Conservation (phyloP, 2,888 invertebrate genomes). For the Toxonevra muliebris region DNA sequence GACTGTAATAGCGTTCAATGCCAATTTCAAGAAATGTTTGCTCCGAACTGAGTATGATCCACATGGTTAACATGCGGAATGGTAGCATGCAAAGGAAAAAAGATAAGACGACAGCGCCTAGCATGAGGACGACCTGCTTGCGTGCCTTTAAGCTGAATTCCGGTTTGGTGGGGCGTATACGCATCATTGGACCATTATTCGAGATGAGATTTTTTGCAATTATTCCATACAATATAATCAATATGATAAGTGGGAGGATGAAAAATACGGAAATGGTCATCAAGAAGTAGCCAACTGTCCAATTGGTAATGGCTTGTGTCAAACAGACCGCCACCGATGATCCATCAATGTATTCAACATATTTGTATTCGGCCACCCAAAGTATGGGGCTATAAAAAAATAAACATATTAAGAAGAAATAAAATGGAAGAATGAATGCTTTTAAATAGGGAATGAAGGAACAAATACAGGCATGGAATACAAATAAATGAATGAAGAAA, state of each 20-base stretch:
- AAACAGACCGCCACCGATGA: slow-evolving; percentile 78
- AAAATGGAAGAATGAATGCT: neutral
- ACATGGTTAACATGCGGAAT: slow-evolving; percentile 82
- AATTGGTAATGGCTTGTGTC: slow-evolving; percentile 78
- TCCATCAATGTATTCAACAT: slow-evolving; percentile 76
- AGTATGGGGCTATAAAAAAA: slow-evolving; percentile 80
- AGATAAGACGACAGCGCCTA: slow-evolving; percentile 85
- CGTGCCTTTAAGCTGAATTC: slow-evolving; percentile 78
- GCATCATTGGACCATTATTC: slow-evolving; percentile 70
- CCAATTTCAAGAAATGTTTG: slow-evolving; percentile 76
- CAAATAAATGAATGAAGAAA: no score
- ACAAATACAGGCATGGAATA: no score
- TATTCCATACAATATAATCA: slow-evolving; percentile 82
- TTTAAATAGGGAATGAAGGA: no score
- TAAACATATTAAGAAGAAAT: neutral
- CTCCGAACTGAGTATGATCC: slow-evolving; percentile 81
- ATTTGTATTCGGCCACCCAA: slow-evolving; percentile 78
- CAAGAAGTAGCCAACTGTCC: slow-evolving; percentile 83
- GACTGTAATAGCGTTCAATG: slow-evolving; percentile 80
- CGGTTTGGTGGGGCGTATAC: slow-evolving; percentile 76
- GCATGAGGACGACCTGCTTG: slow-evolving; percentile 86
- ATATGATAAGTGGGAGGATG: slow-evolving; percentile 79
- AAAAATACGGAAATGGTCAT: slow-evolving; percentile 83
- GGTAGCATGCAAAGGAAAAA: slow-evolving; percentile 91
- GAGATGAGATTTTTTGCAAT: slow-evolving; percentile 85